Base-by-base conservation (phyloP, 2,797 vertebrate species). In the Fratercula arctica region DNA sequence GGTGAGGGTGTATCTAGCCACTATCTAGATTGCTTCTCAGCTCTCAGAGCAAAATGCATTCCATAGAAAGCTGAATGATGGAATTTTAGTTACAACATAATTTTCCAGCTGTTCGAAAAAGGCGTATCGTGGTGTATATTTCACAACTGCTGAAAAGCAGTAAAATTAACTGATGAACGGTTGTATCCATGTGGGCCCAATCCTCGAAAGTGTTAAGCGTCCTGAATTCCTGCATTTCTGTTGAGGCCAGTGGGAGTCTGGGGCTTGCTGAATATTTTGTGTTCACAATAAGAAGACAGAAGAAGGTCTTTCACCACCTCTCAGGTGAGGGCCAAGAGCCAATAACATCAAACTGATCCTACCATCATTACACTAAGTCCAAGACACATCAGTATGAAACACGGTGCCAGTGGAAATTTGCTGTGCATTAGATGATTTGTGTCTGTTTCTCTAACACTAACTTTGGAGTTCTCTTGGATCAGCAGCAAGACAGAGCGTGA, bases 41-140 rank as follows among this genome's bases (percentile, higher is more conserved):
- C 41, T 96, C 45, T 75, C 50, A 84, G 45, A 93, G 56, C 75
- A 95, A 96, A 97, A 97, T 61, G 56, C n/a, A 77, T 95, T 95
- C 81, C 83, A 61, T 74, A 74, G 39, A 77, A 97, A 97, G 75
- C 39, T 63, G 86, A 97, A 86, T 85, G 76, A 92, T 90, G 89
- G 80, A 94, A 97, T 94, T 90, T 91, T 91, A 87, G 63, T 96
- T 93, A 88, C 64, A 95, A 79, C 68, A 75, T 91, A 90, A 96
- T 93, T 97, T 97, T 97, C 88, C 90, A 97, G 84, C 87, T 95
- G 53, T 96, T 97, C 39, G 83, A 89, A 90, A 95, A 89, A 85
- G 31, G 25, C 29, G 1, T 93, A 73, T 95, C 89, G 94, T 96
- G 60, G 37, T 54, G 48, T 63, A 79, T 95, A 54, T 90, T 96